Evolutionary conservation across 2,113 vertebrate species (phyloP), one percentile per base, ranked within the genome.

Genomic region (Ictidomys tridecemlineatus): DNA sequence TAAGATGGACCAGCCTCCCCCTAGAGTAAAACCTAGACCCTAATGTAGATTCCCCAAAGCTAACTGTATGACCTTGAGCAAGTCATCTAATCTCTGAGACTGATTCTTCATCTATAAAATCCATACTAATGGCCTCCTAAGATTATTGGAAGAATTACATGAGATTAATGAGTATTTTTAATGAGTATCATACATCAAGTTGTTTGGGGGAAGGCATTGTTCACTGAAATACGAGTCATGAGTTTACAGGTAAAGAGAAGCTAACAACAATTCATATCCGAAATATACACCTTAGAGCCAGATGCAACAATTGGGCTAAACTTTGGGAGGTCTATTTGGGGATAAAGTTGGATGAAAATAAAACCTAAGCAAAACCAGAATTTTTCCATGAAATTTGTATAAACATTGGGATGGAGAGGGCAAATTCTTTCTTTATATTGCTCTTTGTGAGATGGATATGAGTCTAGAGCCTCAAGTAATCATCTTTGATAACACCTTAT

Each of bases 81-180:
- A 70, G n/a, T 48, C 67, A 69, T 1, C 85, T 90, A 48, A 69
- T 32, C 34, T 84, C 34, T 10, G 17, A 85, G 69, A 8, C 30
- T 28, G 45, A 89, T 37, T 93, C 56, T 63, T 74, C 26, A 74
- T 42, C 67, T 51, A 48, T 91, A 96, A 85, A 88, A 93, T 90
- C 48, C 16, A 1, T 77, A 70, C 13, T 51, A 77, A 0, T 85
- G 51, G 84, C 51, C 37, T 78, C 34, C 51, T 42, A 67, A 69
- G 51, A 92, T 77, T 65, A 72, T 1, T 85, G 45, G 69, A 45
- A 77, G 63, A 39, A 83, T 84, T 72, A 83, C 45, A 51, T 74
- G 61, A 84, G 20, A 88, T 18, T n/a, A 96, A 92, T 12, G 9
- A 42, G 22, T 58, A 77, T n/a, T 79, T 58, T 63, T 63, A 63